Evolutionary conservation across 2,113 vertebrate genomes (phyloP), one percentile per base, ranked within the genome.

Genomic region (Rhabdornis inornatus): DNA sequence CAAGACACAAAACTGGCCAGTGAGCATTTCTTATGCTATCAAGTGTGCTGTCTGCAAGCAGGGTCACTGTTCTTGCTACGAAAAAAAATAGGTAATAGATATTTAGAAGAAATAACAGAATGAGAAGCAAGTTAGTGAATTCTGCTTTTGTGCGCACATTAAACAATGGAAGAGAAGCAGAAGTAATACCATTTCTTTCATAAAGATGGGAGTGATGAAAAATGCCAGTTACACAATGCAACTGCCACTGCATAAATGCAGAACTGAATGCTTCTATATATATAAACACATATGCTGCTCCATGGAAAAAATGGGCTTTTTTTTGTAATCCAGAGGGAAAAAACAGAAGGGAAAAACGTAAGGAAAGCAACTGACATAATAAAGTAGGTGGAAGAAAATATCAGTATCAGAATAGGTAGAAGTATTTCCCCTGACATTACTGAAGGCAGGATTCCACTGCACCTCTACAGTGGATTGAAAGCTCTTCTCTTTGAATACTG

Each of bases 291-390:
- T 35, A 59, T 15, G 23, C 24, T 81, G 2, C 16, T 74, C 31
- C 63, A 11, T 50, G 40, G 37, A 21, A 63, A 85, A 13, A 70
- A 57, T 3, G 7, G 4, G 0, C 10, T 0, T 2, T 25, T 53
- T 47, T 78, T 75, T 20, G 13, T 40, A 76, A 92, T 28, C 40
- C 13, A 53, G 14, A 71, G 7, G 3, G 1, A 3, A 40, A 77
- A 83, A 90, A 44, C 2, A 27, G 7, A 44, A 25, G 3, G 56
- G 2, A 5, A 11, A 63, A 37, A 19, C 5, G 3, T 56, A 79
- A 42, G 30, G 10, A 85, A 65, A 83, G 7, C 4, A 61, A 53
- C 0, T 57, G 16, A 57, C 61, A 25, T 14, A 56, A 84, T 56
- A 15, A 94, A 78, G 30, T 53, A 83, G 23, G 15, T 57, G 10